Evolutionary conservation across 2,113 vertebrate species (phyloP), one percentile per base, ranked within the genome.

Genomic region (Rhea pennata): DNA sequence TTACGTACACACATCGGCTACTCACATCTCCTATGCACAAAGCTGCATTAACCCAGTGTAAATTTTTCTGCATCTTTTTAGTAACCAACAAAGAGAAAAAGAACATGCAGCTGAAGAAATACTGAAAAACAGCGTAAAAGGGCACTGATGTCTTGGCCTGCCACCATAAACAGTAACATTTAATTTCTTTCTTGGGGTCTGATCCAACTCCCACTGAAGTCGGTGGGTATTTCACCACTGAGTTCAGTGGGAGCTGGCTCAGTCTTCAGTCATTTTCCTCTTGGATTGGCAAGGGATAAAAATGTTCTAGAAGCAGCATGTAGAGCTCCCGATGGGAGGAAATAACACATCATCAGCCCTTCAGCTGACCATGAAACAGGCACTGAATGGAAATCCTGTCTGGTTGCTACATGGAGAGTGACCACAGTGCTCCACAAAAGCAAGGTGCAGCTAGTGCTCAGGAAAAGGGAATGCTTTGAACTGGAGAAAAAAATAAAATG

Each of bases 161-260:
- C 31, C 71, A 59, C 89, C 96, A 96, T 0, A 22, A 90, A 44
- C 81, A 87, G 78, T 29, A 88, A 95, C 78, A 74, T 95, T 73
- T 81, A 24, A 91, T 96, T 96, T 96, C 94, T 91, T 96, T 88
- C 56, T 71, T 90, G 94, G 81, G 93, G 75, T 69, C 74, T 39
- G 77, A 58, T 54, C 81, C 78, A 95, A 91, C 91, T 95, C 92
- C 82, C 51, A 88, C 42, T 33, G 92, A 92, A 93, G 72, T 90
- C 92, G 77, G 72, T 6, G 72, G 72, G 84, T 64, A 87, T 95
- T 95, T 92, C 96, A 77, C 54, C 42, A 64, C 13, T 88, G 44
- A 13, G 81, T 91, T 85, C 91, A 69, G 82, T 56, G 59, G 87
- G 91, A 96, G 84, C 89, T 97, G 96, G 96, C 95, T 95, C 96